A percentile compares a stretch with the other conserved stretches of the same genome.
Evolutionary conservation across 2,888 invertebrate genomes (phyloP).

Genomic region (Cephus pygmeus): DNA sequence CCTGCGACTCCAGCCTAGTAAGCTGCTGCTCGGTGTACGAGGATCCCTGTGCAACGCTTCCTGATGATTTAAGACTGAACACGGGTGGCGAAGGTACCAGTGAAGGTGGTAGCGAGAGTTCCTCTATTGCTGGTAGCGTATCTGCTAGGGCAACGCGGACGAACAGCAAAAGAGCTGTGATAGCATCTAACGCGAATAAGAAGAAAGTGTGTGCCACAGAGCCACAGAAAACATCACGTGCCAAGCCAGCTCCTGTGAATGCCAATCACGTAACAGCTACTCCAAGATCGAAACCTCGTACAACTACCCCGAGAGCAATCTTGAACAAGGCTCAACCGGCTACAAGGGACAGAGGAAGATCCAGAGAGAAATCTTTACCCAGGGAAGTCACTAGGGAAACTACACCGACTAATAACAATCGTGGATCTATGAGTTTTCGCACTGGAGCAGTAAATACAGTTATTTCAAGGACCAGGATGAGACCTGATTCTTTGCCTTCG

Average conservation of each 20-base stretch:
- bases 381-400: constrained; percentile 66
- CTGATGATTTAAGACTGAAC: constrained; percentile 53
- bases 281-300: constrained; percentile 69
- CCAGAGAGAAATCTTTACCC: constrained; percentile 71
- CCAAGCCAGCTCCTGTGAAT: constrained; percentile 33
- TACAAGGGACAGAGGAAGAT: constrained; percentile 71
- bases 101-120: constrained; percentile 83
- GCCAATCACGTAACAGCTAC: constrained; percentile 47
- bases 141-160: constrained; percentile 44
- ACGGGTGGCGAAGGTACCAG: constrained; percentile 70
- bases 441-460: constrained; percentile 25
- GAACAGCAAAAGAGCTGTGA: constrained; percentile 30
- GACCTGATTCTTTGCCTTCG: constrained; percentile 58
- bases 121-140: constrained; percentile 72
- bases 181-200: constrained; percentile 52
- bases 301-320: constrained; percentile 59
- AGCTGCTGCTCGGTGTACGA: constrained; percentile 82
- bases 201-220: constrained; percentile 73
- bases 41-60: constrained; percentile 68
- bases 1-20: constrained; percentile 82
- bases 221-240: constrained; percentile 25
- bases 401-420: constrained; percentile 41
- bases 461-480: constrained; percentile 51
- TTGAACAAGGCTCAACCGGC: constrained; percentile 68
- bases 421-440: constrained; percentile 59